Evolutionary conservation across 2,797 vertebrate species (phyloP).

Genomic region (Serranus cabrilla): DNA sequence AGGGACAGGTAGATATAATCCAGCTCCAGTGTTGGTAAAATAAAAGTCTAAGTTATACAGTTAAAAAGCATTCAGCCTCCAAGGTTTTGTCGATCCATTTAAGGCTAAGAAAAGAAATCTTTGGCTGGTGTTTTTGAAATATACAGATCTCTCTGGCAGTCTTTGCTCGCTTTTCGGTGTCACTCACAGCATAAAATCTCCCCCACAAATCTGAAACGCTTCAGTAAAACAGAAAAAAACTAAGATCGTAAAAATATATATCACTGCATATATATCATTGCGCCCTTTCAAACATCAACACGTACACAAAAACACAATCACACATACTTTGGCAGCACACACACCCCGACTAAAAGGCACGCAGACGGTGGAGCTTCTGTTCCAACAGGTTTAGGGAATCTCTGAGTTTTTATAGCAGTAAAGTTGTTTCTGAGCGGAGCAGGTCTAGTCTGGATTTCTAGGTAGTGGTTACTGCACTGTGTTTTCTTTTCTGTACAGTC

Average conservation of each 20-base stretch:
- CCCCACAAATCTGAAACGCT: slow-evolving; percentile 14
- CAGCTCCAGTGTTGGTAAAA: slow-evolving; percentile 64
- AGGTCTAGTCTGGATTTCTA: slow-evolving; percentile 24
- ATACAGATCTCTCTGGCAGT: slow-evolving; percentile 29
- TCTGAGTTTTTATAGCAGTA: slow-evolving; percentile 36
- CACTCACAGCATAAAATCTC: slow-evolving; percentile 19
- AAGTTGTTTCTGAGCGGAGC: slow-evolving; percentile 16
- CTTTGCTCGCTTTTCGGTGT: slow-evolving; percentile 18
- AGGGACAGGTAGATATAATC: slow-evolving; percentile 22
- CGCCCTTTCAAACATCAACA: slow-evolving; percentile 28
- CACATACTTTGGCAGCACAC: slow-evolving; percentile 32
- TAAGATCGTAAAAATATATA: neutral
- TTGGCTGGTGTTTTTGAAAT: slow-evolving; percentile 28
- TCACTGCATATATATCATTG: slow-evolving; percentile 27
- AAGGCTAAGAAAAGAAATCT: slow-evolving; percentile 23
- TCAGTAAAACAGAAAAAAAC: slow-evolving; percentile 5
- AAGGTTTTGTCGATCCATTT: neutral
- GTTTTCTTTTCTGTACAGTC: neutral
- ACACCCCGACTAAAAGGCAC: slow-evolving; percentile 37
- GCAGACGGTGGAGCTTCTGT: slow-evolving; percentile 26
- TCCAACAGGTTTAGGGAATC: slow-evolving; percentile 49
- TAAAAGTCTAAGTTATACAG: slow-evolving; percentile 14
- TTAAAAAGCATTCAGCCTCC: slow-evolving; percentile 36
- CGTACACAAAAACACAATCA: neutral
- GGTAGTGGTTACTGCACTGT: slow-evolving; percentile 42